Evolutionary conservation across 2,113 vertebrate species (phyloP), one percentile per base, ranked within the genome.

Genomic region (Onychostoma macrolepis): DNA sequence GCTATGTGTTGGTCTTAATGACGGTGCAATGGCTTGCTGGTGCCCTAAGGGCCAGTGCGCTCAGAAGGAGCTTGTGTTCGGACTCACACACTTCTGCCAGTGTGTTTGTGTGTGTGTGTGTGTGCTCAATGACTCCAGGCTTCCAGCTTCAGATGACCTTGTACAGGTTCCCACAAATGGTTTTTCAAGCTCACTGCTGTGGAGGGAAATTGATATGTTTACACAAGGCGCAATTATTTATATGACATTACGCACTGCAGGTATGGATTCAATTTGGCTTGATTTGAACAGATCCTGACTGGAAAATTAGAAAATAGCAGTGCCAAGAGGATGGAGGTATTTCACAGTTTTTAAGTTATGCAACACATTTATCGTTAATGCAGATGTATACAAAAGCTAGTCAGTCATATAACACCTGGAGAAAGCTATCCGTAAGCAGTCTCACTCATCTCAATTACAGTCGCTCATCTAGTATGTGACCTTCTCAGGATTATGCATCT

Each of bases 191-290:
- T 82, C 53, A 87, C 63, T 63, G 80, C 78, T 74, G 85, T 63
- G 83, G 58, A 63, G 80, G 80, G 88, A 90, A 91, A 90, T 88
- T 81, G 86, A 90, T 90, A 86, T 91, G 89, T 92, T 90, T 90
- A 89, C 87, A 89, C 86, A 86, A 11, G 33, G 72, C 65, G 12
- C 84, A 84, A 89, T 89, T 84, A 88, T 90, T 90, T 90, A 89
- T 91, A 84, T 89, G 87, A 87, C 83, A 83, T 71, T 77, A 88
- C 50, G 4, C 87, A 41, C 87, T 71, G 80, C 87, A 87, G 87
- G 74, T 86, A 89, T 83, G 85, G 69, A 87, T 86, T 83, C 85
- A 71, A 77, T 89, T 88, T 90, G 90, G 85, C 77, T 89, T 84
- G 80, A 84, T 90, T 87, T 78, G 67, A 58, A 74, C 74, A 85